These are phyloP conservation scores for Malurus elegans DNA, from an alignment of 2,113 vertebrate species.

Conservation along the genomic window DNA sequence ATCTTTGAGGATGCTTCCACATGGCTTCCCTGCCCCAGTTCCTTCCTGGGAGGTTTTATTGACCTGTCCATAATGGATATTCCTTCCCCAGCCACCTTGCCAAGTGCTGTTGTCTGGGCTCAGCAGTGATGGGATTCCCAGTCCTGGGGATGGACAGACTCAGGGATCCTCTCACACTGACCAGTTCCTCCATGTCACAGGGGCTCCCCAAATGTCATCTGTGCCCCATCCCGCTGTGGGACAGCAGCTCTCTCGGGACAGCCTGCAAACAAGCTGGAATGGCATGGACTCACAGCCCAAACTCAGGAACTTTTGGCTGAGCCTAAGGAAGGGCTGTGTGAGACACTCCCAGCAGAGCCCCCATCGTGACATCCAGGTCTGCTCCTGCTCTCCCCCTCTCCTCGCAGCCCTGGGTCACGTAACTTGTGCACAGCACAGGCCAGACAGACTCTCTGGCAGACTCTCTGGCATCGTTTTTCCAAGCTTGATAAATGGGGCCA, in stretches of 20 bases:
- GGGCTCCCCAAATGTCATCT: fast-evolving
- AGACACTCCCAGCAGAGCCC: background rate
- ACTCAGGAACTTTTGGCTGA: background rate
- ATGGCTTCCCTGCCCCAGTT: background rate
- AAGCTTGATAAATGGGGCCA: slow-evolving; percentile 64
- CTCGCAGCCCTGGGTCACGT: background rate
- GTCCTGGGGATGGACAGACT: background rate
- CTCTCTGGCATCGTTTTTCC: slow-evolving; percentile 54
- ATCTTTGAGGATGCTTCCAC: background rate
- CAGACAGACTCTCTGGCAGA: slow-evolving; percentile 67
- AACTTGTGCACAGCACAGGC: background rate
- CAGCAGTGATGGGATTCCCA: background rate
- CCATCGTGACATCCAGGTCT: background rate
- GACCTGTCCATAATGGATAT: background rate
- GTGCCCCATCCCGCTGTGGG: fast-evolving
- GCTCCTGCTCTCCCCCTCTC: background rate
- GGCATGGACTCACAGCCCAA: fast-evolving
- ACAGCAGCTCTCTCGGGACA: background rate
- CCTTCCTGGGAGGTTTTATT: background rate
- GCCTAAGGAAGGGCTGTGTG: background rate
- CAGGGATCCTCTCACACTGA: fast-evolving
- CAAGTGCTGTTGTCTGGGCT: background rate
- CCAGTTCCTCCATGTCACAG: background rate
- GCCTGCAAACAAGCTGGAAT: background rate
- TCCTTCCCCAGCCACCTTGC: background rate